Conservation (phyloP, 2,113 vertebrate species). For the Candoia aspera region DNA sequence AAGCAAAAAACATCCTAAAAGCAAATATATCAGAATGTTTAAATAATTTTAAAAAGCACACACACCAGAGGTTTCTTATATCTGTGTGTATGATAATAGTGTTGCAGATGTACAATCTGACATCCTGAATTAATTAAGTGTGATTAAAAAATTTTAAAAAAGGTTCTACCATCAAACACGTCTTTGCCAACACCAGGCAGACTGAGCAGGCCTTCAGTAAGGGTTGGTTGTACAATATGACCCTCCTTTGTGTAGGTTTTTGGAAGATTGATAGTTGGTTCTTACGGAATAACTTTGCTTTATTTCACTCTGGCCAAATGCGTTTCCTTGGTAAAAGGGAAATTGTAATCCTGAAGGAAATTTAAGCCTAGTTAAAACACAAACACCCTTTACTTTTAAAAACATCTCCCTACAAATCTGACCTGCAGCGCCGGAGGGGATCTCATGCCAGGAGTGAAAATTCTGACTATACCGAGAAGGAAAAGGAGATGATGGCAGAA, state of each 20-base stretch:
- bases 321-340: background rate
- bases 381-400: background rate
- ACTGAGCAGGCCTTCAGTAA: background rate
- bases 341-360: background rate
- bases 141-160: too few species aligned
- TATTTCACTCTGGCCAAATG: background rate
- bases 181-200: background rate
- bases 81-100: too few species aligned
- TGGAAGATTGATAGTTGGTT: background rate
- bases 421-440: constrained; percentile 9
- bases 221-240: background rate
- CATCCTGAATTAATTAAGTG: too few species aligned
- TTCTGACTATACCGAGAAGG: background rate
- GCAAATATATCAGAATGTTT: background rate
- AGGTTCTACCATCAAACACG: background rate
- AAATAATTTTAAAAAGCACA: too few species aligned
- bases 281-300: background rate
- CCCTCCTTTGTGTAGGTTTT: background rate
- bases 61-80: background rate
- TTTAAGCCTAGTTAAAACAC: background rate
- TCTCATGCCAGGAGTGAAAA: fast-evolving
- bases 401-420: background rate
- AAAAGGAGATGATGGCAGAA: constrained; percentile 31
- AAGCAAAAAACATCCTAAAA: background rate
- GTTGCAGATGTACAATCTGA: too few species aligned